These are phyloP conservation scores for Hylaeus anthracinus DNA, from an alignment of 1,140 invertebrate species.

Conservation along the genomic window DNA sequence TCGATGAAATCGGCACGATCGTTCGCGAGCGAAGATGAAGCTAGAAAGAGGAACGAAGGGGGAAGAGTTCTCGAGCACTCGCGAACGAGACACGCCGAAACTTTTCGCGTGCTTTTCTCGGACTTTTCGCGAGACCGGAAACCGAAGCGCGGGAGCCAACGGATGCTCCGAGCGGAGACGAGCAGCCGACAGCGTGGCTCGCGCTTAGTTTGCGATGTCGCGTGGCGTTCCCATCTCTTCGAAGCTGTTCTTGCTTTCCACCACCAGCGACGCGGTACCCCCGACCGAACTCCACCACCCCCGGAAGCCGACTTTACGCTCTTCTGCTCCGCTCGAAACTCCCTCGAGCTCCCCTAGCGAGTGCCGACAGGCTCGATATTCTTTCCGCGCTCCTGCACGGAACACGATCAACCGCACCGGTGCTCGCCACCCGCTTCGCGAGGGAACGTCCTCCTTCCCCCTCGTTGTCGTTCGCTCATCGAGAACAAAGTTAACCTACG, in stretches of 20 bases:
- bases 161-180: constrained; percentile 19
- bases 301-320: constrained; percentile 25
- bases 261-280: constrained; percentile 28
- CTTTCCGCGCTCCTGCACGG: constrained; percentile 58
- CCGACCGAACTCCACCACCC: constrained; percentile 7
- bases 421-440: constrained; percentile 11
- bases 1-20: too few relatives aligned
- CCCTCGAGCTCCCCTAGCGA: neutral
- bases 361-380: constrained; percentile 55
- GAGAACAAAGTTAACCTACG: constrained; percentile 26
- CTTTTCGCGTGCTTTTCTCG: neutral
- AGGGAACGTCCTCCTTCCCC: neutral
- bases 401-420: constrained; percentile 53
- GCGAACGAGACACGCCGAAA: constrained; percentile 10
- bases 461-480: too few relatives aligned
- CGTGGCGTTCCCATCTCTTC: constrained; percentile 48
- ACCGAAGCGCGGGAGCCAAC: neutral
- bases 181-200: constrained; percentile 44
- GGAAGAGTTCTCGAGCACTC: neutral
- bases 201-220: constrained; percentile 50
- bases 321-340: constrained; percentile 8
- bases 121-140: neutral
- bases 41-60: too few relatives aligned
- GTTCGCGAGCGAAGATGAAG: too few relatives aligned
- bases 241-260: constrained; percentile 29